phyloP scores from a whole-genome alignment of 2,797 vertebrate species.

The Meriones psammophilus region DNA sequence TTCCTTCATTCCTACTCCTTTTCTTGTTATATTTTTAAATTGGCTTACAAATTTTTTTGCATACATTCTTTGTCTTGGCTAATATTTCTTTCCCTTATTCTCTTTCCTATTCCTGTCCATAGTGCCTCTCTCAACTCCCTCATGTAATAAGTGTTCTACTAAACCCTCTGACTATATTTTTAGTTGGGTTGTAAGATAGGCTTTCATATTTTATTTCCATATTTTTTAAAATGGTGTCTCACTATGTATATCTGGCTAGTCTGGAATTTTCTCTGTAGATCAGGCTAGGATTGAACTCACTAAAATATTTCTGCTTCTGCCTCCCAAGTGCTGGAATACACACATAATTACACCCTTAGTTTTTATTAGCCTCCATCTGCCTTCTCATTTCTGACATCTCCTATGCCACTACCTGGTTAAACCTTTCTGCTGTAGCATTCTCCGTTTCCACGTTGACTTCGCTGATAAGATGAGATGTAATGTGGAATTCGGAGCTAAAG shows the following conservation, averaged over 20 bases:
- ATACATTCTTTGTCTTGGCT: neutral
- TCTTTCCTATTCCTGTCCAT: no score
- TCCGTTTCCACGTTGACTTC: neutral
- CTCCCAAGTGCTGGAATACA: neutral
- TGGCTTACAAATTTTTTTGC: neutral
- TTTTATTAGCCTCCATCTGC: neutral
- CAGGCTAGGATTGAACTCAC: neutral
- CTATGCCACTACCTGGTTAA: neutral
- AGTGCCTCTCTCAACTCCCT: neutral
- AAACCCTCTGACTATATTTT: neutral
- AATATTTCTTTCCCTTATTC: neutral
- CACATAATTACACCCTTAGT: neutral
- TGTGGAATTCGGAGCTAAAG: no score
- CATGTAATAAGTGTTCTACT: neutral
- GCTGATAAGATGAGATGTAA: no score
- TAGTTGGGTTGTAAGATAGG: neutral
- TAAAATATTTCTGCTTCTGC: neutral
- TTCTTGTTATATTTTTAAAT: neutral
- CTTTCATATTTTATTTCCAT: neutral
- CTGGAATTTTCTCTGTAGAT: neutral
- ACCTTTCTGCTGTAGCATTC: neutral
- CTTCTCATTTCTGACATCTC: neutral
- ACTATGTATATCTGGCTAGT: neutral
- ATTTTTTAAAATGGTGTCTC: neutral
- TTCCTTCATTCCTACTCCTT: neutral